Base-by-base conservation (phyloP, 2,113 vertebrate species). In the Peromyscus californicus region DNA sequence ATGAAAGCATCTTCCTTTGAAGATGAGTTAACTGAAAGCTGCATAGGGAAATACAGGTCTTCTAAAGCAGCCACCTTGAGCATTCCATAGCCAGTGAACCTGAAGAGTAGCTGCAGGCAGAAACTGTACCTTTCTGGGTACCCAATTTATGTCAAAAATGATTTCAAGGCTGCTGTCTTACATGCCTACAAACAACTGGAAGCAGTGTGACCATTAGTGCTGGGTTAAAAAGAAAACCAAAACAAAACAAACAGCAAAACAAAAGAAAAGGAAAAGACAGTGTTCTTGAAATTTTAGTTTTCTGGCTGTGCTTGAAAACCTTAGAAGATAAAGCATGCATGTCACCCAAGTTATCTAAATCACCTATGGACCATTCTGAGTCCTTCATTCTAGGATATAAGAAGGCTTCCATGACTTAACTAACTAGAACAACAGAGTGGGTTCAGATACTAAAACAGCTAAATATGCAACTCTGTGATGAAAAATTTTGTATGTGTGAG, bases 1-100 rank as follows among this genome's bases (percentile, higher is more conserved):
- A 98, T 85, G 96, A 97, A 96, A 97, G 69, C 87, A 96, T 84
- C 88, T 96, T 97, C 96, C 92, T 97, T 94, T 95, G 96, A 88
- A 95, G 95, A 97, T 51, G 92, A 95, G 92, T 93, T 36, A 97
- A 96, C 90, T 94, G 92, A 96, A 98, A 97, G 98, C 88, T 48
- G 26, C 89, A 67, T 36, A 93, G 94, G 97, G 95, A 95, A 94
- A 97, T 51, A n/a, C 24, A 48, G 72, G 63, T 54, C 83, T 96
- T 91, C 72, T 82, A 96, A 96, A 29, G 89, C 72, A 96, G 97
- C 36, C 76, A 94, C 89, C 74, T 74, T 90, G 97, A 98, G 61
- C 51, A 54, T 63, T 57, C 36, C n/a, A 61, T 69, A 90, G 45
- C 67, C 87, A 65, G 78, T 94, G 98, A 97, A 90, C 70, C 82